phyloP scores from a whole-genome alignment of 2,888 invertebrate genomes.

The Cryptocephalus moraei region DNA sequence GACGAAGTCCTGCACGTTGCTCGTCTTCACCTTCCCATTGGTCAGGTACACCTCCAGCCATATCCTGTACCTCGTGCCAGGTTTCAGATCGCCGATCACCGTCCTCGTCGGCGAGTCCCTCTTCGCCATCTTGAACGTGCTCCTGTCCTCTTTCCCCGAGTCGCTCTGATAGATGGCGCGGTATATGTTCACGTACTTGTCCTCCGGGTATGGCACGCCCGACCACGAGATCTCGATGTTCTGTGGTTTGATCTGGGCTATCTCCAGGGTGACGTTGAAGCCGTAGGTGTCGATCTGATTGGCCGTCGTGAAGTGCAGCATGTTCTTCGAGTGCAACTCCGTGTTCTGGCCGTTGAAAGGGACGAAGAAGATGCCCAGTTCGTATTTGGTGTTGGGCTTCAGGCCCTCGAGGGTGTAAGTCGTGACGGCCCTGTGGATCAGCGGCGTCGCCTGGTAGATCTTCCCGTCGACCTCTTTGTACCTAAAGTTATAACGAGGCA shows the following conservation, averaged over 20 bases:
- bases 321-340: slow-evolving; percentile 63
- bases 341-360: slow-evolving; percentile 72
- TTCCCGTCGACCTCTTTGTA: slow-evolving; percentile 75
- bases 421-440: slow-evolving; percentile 74
- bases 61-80: slow-evolving; percentile 73
- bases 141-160: slow-evolving; percentile 60
- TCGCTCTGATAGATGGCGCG: slow-evolving; percentile 74
- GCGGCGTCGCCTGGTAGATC: slow-evolving; percentile 73
- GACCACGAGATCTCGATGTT: slow-evolving; percentile 72
- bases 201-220: slow-evolving; percentile 80
- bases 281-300: slow-evolving; percentile 70
- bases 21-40: slow-evolving; percentile 82
- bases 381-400: slow-evolving; percentile 68
- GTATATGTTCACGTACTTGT: slow-evolving; percentile 83
- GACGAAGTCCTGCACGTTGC: slow-evolving; percentile 78
- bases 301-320: slow-evolving; percentile 60
- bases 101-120: slow-evolving; percentile 59
- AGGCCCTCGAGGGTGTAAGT: slow-evolving; percentile 68
- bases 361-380: slow-evolving; percentile 72
- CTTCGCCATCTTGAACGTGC: slow-evolving; percentile 65
- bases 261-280: slow-evolving; percentile 69
- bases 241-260: slow-evolving; percentile 63
- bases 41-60: slow-evolving; percentile 86
- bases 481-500: slow-evolving; percentile 32
- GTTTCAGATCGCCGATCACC: slow-evolving; percentile 57